Conservation (phyloP, 1,140 invertebrate species). For the Atta texana region DNA sequence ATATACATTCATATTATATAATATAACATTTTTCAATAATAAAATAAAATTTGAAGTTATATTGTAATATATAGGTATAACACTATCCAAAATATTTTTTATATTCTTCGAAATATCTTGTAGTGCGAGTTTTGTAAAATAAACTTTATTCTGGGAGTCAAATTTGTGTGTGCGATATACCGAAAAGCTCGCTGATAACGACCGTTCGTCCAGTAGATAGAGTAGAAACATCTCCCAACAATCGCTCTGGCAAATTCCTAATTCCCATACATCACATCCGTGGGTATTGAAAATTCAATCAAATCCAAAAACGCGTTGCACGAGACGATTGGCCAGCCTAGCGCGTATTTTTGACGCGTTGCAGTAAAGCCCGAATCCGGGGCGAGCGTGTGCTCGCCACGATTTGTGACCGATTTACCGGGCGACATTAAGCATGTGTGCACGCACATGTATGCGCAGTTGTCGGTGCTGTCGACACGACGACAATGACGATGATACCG, state of each 20-base stretch:
- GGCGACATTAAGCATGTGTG: constrained; percentile 66
- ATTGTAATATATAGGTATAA: not conserved
- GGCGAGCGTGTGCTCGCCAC: constrained; percentile 40
- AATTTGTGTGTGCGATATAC: constrained; percentile 31
- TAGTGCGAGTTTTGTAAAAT: constrained; percentile 21
- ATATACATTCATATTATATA: not conserved
- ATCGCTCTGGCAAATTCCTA: constrained; percentile 57
- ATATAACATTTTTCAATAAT: not conserved
- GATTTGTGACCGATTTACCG: constrained; percentile 70
- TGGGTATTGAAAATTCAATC: constrained; percentile 59
- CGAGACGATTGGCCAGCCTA: constrained; percentile 50
- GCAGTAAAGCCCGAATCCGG: constrained; percentile 4
- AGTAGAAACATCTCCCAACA: constrained; percentile 46
- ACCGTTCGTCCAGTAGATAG: constrained; percentile 36
- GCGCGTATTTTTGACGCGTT: constrained; percentile 59
- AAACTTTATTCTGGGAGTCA: constrained; percentile 17
- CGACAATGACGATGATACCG: constrained; percentile 65
- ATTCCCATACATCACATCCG: constrained; percentile 60
- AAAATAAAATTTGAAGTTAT: not conserved
- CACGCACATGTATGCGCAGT: constrained; percentile 48
- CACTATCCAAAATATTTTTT: not conserved
- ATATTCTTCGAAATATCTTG: constrained; percentile 10
- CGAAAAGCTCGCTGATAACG: constrained; percentile 42
- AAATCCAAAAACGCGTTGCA: constrained; percentile 46
- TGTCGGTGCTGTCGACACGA: constrained; percentile 69